Evolutionary conservation across 1,140 invertebrate genomes (phyloP).

Genomic region (Drosophila busckii): DNA sequence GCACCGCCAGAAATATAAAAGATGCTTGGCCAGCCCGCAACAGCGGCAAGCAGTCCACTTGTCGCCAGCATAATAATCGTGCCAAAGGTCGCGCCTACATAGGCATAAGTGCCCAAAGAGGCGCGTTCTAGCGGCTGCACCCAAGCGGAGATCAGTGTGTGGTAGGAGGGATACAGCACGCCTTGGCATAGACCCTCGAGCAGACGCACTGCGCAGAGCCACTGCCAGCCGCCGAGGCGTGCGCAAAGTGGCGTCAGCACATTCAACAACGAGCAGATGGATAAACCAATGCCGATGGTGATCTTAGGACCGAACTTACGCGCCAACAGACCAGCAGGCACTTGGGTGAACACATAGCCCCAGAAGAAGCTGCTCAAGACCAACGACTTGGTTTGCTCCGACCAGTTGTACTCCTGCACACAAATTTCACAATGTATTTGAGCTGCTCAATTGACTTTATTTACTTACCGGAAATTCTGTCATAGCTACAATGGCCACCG

Average conservation of each 20-base stretch:
- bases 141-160: slow-evolving; percentile 90
- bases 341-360: slow-evolving; percentile 80
- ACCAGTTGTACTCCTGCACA: slow-evolving; percentile 81
- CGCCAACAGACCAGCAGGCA: slow-evolving; percentile 86
- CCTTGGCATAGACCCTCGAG: slow-evolving; percentile 89
- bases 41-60: slow-evolving; percentile 79
- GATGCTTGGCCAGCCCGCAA: slow-evolving; percentile 87
- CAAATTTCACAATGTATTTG: neutral
- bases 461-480: slow-evolving; percentile 67
- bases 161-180: slow-evolving; percentile 87
- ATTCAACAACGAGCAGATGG: slow-evolving; percentile 79
- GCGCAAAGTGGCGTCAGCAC: slow-evolving; percentile 78
- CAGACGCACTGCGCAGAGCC: slow-evolving; percentile 83
- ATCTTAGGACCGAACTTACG: slow-evolving; percentile 83
- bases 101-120: slow-evolving; percentile 81
- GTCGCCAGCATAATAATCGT: slow-evolving; percentile 83
- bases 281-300: slow-evolving; percentile 82
- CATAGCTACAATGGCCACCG: slow-evolving; percentile 82
- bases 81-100: slow-evolving; percentile 85
- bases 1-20: slow-evolving; percentile 88
- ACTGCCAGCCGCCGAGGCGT: slow-evolving; percentile 81
- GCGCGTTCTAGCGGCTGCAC: slow-evolving; percentile 81
- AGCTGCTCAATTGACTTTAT: neutral
- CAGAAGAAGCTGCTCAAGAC: slow-evolving; percentile 85
- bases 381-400: slow-evolving; percentile 79